Base-by-base conservation (phyloP, 2,888 invertebrate species). In the Quadroppia sp. region DNA sequence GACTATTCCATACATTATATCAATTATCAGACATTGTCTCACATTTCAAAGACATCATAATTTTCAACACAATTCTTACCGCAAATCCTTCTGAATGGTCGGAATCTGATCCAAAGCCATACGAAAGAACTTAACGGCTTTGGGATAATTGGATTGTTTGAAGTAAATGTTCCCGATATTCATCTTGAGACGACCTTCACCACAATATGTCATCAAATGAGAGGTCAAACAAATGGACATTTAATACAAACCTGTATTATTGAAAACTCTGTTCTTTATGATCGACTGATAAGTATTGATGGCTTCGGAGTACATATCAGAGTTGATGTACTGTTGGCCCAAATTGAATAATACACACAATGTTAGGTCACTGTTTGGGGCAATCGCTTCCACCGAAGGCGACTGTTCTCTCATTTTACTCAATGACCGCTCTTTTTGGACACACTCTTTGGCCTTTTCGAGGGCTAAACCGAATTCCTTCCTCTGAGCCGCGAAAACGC, bases 131-230 rank as follows among this genome's bases (percentile, higher is more conserved):
- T 99, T 99, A 75, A 99, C 88, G 0, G 98, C 97, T 84, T 96
- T 94, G 17, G 91, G 89, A 81, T 91, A 94, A 88, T 78, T 93
- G 77, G 84, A 94, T 87, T 95, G 91, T 84, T 91, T 92, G 80
- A 92, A 93, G 83, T 95, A 94, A 80, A 99, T 94, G 81, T 98
- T 98, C 1, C 97, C 98, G 90, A 99, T 97, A 82, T 99, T 99
- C 0, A 98, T 89, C 86, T 95, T 94, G 11, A 97, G 85, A 76
- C 95, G 88, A 80, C 94, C 84, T 84, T 77, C 15, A n/a, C 9
- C 15, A 25, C 45, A 45, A n/a, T 28, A 69, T n/a, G 25, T 32
- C 1, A 30, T 48, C 25, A 42, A 30, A 74, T 25, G 1, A 64
- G 7, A 23, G 25, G 32, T 42, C 23, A 53, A 40, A 73, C 7